Percentiles rank a stretch among this genome's conserved stretches.
Conservation (phyloP, 2,888 invertebrate species). For the Oscheius sp. region DNA sequence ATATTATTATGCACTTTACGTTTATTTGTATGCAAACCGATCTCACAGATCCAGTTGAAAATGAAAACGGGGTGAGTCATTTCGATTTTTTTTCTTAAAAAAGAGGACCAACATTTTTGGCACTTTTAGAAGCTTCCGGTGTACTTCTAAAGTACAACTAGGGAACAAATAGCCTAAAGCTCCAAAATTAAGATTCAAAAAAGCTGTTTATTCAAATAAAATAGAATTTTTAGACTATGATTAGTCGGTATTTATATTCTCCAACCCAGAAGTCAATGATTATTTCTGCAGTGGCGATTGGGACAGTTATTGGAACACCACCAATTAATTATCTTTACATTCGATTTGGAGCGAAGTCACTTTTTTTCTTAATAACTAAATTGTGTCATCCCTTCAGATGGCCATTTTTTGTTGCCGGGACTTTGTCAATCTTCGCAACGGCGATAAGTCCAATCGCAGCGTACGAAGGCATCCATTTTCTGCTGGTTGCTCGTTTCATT, state of each 20-base stretch:
- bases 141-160: too few species aligned
- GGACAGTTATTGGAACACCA: slow-evolving; percentile 59
- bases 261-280: slow-evolving; percentile 52
- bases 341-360: slow-evolving; percentile 52
- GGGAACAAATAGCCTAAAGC: too few species aligned
- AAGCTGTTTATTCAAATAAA: not conserved
- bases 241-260: slow-evolving; percentile 52
- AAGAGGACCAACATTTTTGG: too few species aligned
- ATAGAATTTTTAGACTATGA: slow-evolving; percentile 41
- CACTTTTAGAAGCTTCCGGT: too few species aligned
- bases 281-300: slow-evolving; percentile 60
- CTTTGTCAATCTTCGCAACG: slow-evolving; percentile 48
- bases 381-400: too few species aligned
- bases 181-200: too few species aligned
- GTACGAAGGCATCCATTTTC: slow-evolving; percentile 37
- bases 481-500: slow-evolving; percentile 45
- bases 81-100: too few species aligned
- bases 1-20: slow-evolving; percentile 59
- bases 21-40: slow-evolving; percentile 59
- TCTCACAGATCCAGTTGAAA: slow-evolving; percentile 33
- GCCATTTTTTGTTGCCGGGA: slow-evolving; percentile 55
- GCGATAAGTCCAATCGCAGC: slow-evolving; percentile 45
- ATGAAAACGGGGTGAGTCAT: slow-evolving; percentile 49
- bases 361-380: not conserved
- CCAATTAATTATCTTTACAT: slow-evolving; percentile 60